A percentile compares a stretch with the other conserved stretches of the same genome.
These are phyloP conservation scores for Pseudorhiza aurosa DNA, from an alignment of 30 jellyfish, hydroid and myxozoan species.

Conservation along the genomic window DNA sequence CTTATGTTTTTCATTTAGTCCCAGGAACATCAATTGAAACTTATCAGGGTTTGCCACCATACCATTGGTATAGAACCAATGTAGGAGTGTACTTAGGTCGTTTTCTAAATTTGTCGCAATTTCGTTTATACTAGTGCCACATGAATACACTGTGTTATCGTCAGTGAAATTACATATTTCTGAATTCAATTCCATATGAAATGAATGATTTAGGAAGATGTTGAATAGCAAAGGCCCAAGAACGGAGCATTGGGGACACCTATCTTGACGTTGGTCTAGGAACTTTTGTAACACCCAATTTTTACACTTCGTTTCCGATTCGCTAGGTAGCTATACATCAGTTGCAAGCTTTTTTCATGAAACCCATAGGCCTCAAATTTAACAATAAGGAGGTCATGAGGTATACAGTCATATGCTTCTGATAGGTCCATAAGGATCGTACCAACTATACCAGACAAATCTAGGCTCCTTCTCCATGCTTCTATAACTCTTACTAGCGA, in stretches of 20 bases:
- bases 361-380: slow-evolving; percentile 58
- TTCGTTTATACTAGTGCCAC: slow-evolving; percentile 9
- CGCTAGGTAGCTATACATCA: slow-evolving; percentile 26
- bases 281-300: slow-evolving; percentile 15
- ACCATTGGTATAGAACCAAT: too few species aligned
- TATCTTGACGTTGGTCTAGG: not conserved
- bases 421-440: slow-evolving; percentile 60
- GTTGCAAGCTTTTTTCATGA: slow-evolving; percentile 13
- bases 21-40: too few species aligned
- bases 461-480: slow-evolving; percentile 39
- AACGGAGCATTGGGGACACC: slow-evolving; percentile 44
- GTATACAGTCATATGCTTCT: slow-evolving; percentile 60
- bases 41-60: too few species aligned
- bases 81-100: too few species aligned
- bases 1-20: too few species aligned
- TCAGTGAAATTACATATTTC: slow-evolving; percentile 37
- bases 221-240: slow-evolving; percentile 26
- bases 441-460: slow-evolving; percentile 45
- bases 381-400: slow-evolving; percentile 49
- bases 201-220: slow-evolving; percentile 21
- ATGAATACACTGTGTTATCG: slow-evolving; percentile 18
- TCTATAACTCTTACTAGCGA: not conserved
- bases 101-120: slow-evolving; percentile 11
- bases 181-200: slow-evolving; percentile 22
- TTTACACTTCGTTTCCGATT: slow-evolving; percentile 31